These are phyloP conservation scores for Sarcophaga subvicina DNA, from an alignment of 2,888 invertebrate species.

Conservation along the genomic window DNA sequence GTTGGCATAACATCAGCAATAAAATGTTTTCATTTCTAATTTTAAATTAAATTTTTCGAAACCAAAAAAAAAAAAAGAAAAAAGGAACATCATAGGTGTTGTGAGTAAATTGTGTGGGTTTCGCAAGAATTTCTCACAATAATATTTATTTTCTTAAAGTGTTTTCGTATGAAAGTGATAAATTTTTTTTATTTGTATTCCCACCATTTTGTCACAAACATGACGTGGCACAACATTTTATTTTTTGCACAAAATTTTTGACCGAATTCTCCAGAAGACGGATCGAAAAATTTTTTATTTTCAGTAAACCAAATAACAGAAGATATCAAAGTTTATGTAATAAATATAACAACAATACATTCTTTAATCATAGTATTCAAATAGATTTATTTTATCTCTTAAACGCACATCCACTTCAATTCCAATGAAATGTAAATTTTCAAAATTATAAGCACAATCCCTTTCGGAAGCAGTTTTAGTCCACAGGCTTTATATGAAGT, in stretches of 20 bases:
- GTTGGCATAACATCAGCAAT: slow-evolving; percentile 30
- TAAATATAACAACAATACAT: no score
- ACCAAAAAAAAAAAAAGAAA: slow-evolving; percentile 2
- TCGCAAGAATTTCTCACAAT: slow-evolving; percentile 49
- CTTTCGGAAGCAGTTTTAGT: no score
- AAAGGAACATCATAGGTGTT: neutral
- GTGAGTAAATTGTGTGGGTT: slow-evolving; percentile 48
- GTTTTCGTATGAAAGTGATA: slow-evolving; percentile 54
- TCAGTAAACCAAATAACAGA: no score
- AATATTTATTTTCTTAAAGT: slow-evolving; percentile 34
- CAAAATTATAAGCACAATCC: no score
- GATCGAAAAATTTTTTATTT: no score
- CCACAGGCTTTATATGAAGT: no score
- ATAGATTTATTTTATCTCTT: no score
- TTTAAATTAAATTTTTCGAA: slow-evolving; percentile 16
- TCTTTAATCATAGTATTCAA: no score
- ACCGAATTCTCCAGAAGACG: neutral
- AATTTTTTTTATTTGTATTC: slow-evolving; percentile 59
- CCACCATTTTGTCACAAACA: slow-evolving; percentile 6
- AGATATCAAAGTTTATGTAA: no score
- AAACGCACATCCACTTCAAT: no score
- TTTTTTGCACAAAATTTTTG: neutral
- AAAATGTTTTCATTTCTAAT: slow-evolving; percentile 9
- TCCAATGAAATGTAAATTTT: no score
- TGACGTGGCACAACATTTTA: neutral